Evolutionary conservation across 2,797 vertebrate species (phyloP).

Genomic region (Melanotaenia nigrans): DNA sequence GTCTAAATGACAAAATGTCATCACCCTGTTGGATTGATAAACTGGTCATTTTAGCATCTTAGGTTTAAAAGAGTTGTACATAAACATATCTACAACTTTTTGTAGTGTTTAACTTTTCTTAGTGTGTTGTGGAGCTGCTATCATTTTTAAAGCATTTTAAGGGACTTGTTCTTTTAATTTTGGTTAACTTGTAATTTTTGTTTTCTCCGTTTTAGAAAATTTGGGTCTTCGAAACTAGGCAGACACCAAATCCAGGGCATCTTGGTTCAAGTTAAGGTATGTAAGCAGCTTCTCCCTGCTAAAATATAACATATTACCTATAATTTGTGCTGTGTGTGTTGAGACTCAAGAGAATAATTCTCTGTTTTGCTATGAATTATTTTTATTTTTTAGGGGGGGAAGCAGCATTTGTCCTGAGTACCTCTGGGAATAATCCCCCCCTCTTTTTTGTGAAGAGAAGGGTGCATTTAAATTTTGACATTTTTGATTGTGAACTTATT

Average conservation of each 20-base stretch:
- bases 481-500: constrained; percentile 5
- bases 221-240: constrained; percentile 17
- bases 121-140: not conserved
- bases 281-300: constrained; percentile 32
- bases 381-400: not conserved
- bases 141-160: not conserved
- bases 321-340: not conserved
- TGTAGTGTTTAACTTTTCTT: no score
- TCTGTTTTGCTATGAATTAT: not conserved
- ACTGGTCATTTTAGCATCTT: no score
- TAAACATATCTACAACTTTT: no score
- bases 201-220: constrained; percentile 12
- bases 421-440: not conserved
- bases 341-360: not conserved
- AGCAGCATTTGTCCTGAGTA: not conserved
- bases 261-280: constrained; percentile 65
- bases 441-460: constrained; percentile 1
- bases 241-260: constrained; percentile 31
- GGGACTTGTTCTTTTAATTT: not conserved
- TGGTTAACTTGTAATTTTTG: no score
- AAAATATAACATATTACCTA: not conserved
- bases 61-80: no score
- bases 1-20: no score
- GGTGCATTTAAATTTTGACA: constrained; percentile 8
- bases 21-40: no score